Conservation (phyloP, 2,113 vertebrate genomes). For the Carassius carassius region DNA sequence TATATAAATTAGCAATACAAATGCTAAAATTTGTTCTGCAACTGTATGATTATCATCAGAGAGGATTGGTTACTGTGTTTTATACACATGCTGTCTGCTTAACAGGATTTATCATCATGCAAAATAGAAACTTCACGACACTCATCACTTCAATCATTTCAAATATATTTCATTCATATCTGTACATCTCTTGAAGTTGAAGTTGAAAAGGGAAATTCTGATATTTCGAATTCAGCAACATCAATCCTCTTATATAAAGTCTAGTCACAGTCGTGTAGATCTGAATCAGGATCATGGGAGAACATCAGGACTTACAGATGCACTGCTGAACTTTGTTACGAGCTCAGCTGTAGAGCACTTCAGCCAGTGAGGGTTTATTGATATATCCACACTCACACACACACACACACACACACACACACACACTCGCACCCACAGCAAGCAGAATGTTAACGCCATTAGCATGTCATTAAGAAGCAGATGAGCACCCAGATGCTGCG, state of each 20-base stretch:
- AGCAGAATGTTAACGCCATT: conserved; percentile 33
- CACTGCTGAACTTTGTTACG: conserved; percentile 6
- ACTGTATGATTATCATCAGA: not conserved
- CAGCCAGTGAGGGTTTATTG: conserved; percentile 30
- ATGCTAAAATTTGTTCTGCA: not conserved
- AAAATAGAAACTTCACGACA: not conserved
- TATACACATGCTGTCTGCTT: not conserved
- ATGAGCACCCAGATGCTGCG: conserved; percentile 36
- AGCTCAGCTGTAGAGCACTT: conserved; percentile 19
- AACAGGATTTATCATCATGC: not conserved
- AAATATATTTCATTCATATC: not conserved
- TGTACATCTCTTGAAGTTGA: not conserved
- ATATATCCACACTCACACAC: conserved; percentile 3
- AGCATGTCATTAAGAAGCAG: conserved; percentile 45
- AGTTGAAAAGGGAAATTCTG: not conserved
- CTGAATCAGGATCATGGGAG: not conserved
- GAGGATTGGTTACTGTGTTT: not conserved
- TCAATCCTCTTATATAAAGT: not conserved
- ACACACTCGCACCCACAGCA: not conserved
- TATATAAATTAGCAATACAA: not conserved
- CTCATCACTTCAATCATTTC: not conserved
- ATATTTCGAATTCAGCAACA: not conserved
- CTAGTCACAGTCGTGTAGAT: not conserved
- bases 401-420: conserved; percentile 16
- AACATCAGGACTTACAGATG: conserved; percentile 23